These are phyloP conservation scores for Rhagoletis zephyria DNA, from an alignment of 1,140 invertebrate species.

Conservation along the genomic window DNA sequence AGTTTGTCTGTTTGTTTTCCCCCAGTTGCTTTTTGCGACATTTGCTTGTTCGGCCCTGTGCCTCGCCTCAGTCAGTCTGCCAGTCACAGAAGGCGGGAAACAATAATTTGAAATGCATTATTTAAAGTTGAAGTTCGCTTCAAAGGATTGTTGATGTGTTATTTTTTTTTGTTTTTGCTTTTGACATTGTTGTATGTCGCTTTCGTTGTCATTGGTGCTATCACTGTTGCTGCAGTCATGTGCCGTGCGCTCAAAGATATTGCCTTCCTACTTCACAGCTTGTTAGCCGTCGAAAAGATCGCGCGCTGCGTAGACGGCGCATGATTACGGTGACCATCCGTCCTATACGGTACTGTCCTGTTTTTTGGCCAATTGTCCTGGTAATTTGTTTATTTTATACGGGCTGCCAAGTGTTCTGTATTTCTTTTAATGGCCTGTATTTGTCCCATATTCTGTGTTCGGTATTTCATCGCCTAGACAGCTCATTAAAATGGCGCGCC, in stretches of 20 bases:
- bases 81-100: slow-evolving; percentile 47
- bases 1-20: background rate
- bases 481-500: too few species aligned
- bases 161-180: slow-evolving; percentile 32
- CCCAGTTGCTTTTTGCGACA: background rate
- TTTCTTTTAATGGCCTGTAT: too few species aligned
- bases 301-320: background rate
- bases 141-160: background rate
- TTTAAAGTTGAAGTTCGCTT: background rate
- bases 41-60: slow-evolving; percentile 60
- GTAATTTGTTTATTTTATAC: too few species aligned
- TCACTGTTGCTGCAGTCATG: slow-evolving; percentile 49
- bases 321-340: too few species aligned
- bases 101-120: slow-evolving; percentile 21
- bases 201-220: slow-evolving; percentile 53
- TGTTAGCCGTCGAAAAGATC: background rate
- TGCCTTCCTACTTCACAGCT: background rate
- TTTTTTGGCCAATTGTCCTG: too few species aligned
- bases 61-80: slow-evolving; percentile 56
- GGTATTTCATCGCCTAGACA: too few species aligned
- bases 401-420: too few species aligned
- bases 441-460: too few species aligned
- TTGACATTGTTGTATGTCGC: slow-evolving; percentile 59
- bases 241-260: background rate
- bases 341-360: too few species aligned